Evolutionary conservation across 2,113 vertebrate genomes (phyloP).

Genomic region (Hylia prasina): DNA sequence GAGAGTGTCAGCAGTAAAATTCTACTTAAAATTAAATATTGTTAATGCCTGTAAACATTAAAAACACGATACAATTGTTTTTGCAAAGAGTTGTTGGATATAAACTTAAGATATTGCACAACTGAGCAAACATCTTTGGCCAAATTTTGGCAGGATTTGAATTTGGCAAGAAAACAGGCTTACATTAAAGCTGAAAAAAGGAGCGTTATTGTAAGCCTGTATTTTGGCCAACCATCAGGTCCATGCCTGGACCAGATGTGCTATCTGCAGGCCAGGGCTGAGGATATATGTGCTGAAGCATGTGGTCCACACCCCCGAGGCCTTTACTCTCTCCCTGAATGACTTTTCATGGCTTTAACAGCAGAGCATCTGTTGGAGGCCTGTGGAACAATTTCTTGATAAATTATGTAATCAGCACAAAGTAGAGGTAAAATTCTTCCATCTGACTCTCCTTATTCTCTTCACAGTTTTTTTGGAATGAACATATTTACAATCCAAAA

Average conservation of each 20-base stretch:
- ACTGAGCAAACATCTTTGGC: conserved; percentile 22
- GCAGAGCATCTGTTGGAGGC: conserved; percentile 61
- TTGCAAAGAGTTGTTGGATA: conserved; percentile 57
- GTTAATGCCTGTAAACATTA: conserved; percentile 50
- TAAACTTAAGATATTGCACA: conserved; percentile 51
- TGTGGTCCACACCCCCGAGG: conserved; percentile 59
- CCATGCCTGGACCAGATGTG: conserved; percentile 67
- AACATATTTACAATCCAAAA: conserved; percentile 15
- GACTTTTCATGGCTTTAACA: conserved; percentile 61
- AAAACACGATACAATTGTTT: conserved; percentile 61
- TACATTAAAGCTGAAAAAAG: conserved; percentile 65
- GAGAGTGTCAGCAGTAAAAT: conserved; percentile 37
- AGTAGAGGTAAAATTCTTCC: conserved; percentile 56
- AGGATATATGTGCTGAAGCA: conserved; percentile 57
- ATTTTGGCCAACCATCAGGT: conserved; percentile 56
- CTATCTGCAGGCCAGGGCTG: conserved; percentile 56
- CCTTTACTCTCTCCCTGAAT: conserved; percentile 60
- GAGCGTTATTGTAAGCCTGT: conserved; percentile 58
- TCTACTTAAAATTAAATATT: conserved; percentile 56
- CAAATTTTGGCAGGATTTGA: conserved; percentile 58
- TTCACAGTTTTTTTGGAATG: conserved; percentile 25
- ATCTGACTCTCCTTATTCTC: conserved; percentile 41
- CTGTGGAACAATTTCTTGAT: conserved; percentile 50
- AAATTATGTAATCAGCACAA: conserved; percentile 56
- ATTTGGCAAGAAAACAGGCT: conserved; percentile 55